Evolutionary conservation across 2,113 vertebrate species (phyloP).

Genomic region (Myiozetetes cayanensis): DNA sequence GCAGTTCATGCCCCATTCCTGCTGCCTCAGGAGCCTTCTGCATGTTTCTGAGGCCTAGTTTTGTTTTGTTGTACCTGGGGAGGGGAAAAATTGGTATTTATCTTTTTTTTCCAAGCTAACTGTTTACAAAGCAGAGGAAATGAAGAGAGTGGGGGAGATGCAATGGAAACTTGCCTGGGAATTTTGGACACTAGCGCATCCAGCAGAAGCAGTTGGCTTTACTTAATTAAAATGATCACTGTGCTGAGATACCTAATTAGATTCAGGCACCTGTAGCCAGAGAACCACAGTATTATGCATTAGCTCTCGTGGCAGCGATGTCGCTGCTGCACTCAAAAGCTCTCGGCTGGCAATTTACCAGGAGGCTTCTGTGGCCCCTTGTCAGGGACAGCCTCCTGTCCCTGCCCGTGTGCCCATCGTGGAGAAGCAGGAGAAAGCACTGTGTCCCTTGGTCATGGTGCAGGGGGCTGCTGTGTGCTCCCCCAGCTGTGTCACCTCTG

Average conservation of each 20-base stretch:
- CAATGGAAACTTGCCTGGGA: conserved; percentile 4
- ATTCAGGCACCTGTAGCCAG: conserved; percentile 46
- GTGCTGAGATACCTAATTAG: conserved; percentile 47
- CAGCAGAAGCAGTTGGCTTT: conserved; percentile 37
- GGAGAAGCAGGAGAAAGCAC: background rate
- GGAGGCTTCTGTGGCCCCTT: background rate
- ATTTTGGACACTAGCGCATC: background rate
- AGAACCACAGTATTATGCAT: background rate
- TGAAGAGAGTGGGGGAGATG: background rate
- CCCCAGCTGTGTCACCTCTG: background rate
- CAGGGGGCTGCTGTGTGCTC: background rate
- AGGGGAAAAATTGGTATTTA: background rate
- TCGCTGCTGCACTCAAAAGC: background rate
- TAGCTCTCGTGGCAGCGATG: background rate
- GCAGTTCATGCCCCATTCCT: background rate
- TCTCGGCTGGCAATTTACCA: background rate
- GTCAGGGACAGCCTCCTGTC: background rate
- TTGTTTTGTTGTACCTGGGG: background rate
- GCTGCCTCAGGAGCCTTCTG: background rate
- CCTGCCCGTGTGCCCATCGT: background rate
- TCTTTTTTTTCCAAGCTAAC: background rate
- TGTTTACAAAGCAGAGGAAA: background rate
- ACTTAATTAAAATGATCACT: conserved; percentile 24
- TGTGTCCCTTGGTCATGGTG: background rate
- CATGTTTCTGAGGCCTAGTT: background rate